Evolutionary conservation across 2,113 vertebrate species (phyloP).

Genomic region (Petaurus breviceps): DNA sequence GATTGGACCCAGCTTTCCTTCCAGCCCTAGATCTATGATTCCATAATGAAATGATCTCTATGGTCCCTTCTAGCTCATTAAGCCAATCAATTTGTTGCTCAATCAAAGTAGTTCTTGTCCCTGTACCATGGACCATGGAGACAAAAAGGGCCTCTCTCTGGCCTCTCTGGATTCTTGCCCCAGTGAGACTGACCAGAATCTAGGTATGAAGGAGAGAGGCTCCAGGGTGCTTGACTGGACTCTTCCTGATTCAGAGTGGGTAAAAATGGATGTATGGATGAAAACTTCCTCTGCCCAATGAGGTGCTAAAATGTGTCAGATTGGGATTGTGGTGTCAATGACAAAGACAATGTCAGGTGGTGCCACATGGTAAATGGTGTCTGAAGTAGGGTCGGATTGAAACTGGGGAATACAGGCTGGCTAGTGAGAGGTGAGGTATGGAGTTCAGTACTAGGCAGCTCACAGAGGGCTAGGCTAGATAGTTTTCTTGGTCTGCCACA

Average conservation of each 20-base stretch:
- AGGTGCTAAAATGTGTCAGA: neutral
- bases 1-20: neutral
- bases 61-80: neutral
- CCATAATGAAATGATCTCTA: neutral
- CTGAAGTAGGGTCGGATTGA: neutral
- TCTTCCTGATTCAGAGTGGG: neutral
- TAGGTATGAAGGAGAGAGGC: neutral
- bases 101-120: neutral
- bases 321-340: neutral
- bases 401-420: neutral
- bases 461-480: neutral
- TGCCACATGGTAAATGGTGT: neutral
- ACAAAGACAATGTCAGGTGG: neutral
- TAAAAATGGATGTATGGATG: neutral
- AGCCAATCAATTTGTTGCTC: neutral
- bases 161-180: neutral
- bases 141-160: neutral
- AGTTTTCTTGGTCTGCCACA: neutral
- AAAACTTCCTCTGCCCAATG: neutral
- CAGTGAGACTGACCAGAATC: neutral
- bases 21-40: neutral
- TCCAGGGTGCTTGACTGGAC: neutral
- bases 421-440: neutral
- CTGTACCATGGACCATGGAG: neutral
- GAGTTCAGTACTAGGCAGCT: neutral